Evolutionary conservation across 2,888 invertebrate genomes (phyloP).

Genomic region (Platerodrilus igneus): DNA sequence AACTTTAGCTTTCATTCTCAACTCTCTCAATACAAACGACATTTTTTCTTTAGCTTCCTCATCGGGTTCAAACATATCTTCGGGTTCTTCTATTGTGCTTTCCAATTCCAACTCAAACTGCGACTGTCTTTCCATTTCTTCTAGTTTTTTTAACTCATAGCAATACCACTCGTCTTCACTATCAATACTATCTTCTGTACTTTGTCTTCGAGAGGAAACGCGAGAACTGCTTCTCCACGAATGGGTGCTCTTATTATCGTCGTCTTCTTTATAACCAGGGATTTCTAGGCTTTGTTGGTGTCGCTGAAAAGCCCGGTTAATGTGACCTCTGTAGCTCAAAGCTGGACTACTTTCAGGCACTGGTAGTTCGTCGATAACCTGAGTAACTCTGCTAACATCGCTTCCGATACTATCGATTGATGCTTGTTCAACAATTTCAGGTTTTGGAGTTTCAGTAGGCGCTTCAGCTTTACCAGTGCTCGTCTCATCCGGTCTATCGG

Average conservation of each 20-base stretch:
- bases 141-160: constrained; percentile 79
- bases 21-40: constrained; percentile 72
- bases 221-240: constrained; percentile 82
- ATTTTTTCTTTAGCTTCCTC: constrained; percentile 73
- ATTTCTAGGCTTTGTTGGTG: constrained; percentile 79
- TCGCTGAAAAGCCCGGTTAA: constrained; percentile 58
- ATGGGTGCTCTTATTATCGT: constrained; percentile 80
- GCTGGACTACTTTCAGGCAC: constrained; percentile 63
- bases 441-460: constrained; percentile 20
- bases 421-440: constrained; percentile 37
- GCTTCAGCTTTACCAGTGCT: constrained; percentile 22
- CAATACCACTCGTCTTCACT: constrained; percentile 93
- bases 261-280: constrained; percentile 61
- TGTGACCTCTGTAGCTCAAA: constrained; percentile 56
- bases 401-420: constrained; percentile 39
- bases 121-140: constrained; percentile 77
- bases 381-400: constrained; percentile 36
- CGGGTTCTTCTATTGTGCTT: constrained; percentile 54
- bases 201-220: constrained; percentile 81
- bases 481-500: constrained; percentile 23
- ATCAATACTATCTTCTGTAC: constrained; percentile 89
- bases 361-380: constrained; percentile 52
- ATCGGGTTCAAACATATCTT: constrained; percentile 57
- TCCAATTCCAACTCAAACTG: constrained; percentile 62
- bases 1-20: constrained; percentile 63